Percentiles rank a stretch among this genome's conserved stretches.
These are phyloP conservation scores for human DNA, from an alignment of 2,113 vertebrate species.

Conservation along the genomic window GRCh38 chr18:76254001-76254500, in stretches of 20 bases:
- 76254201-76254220: too few species aligned
- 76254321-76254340: neutral
- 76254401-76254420: neutral
- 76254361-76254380: neutral
- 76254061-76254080: neutral
- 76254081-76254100: neutral
- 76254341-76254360: neutral
- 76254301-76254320: fast-evolving
- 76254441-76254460: fast-evolving
- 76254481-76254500: fast-evolving
- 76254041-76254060: neutral
- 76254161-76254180: neutral
- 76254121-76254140: neutral
- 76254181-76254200: neutral
- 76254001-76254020: neutral
- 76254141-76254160: neutral
- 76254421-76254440: fast-evolving
- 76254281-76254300: too few species aligned
- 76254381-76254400: fast-evolving
- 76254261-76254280: neutral
- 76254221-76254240: neutral
- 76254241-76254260: neutral
- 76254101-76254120: neutral
- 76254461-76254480: neutral
- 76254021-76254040: neutral